These are phyloP conservation scores for Drosophila falleni DNA, from an alignment of 2,888 invertebrate species.

Conservation along the genomic window DNA sequence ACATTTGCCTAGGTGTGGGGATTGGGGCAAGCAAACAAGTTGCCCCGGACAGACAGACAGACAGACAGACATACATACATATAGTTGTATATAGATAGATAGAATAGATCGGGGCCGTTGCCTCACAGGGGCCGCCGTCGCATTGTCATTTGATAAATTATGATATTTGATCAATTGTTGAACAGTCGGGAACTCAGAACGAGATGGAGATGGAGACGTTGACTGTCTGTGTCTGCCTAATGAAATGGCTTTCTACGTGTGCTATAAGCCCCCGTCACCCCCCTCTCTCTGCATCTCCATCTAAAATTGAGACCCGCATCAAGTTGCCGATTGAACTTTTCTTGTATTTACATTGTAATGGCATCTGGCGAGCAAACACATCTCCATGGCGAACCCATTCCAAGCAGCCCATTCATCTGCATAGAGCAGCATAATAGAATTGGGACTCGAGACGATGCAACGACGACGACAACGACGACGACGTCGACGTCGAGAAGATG, in stretches of 20 bases:
- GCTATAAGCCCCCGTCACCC: conserved; percentile 27
- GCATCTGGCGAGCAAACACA: conserved; percentile 77
- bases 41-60: conserved; percentile 16
- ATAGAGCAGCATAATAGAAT: conserved; percentile 76
- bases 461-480: conserved; percentile 1
- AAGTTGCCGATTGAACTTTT: conserved; percentile 76
- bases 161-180: conserved; percentile 83
- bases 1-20: conserved; percentile 58
- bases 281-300: not conserved
- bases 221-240: conserved; percentile 47
- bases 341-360: conserved; percentile 81
- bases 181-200: conserved; percentile 47
- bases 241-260: conserved; percentile 70
- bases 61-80: not conserved
- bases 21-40: conserved; percentile 77
- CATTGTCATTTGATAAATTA: conserved; percentile 82
- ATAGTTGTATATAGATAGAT: conserved; percentile 2
- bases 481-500: conserved; percentile 33
- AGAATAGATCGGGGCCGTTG: conserved; percentile 60
- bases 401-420: conserved; percentile 69
- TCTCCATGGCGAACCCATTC: conserved; percentile 38
- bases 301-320: conserved; percentile 57
- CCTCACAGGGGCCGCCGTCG: conserved; percentile 72
- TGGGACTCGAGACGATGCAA: conserved; percentile 44
- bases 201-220: conserved; percentile 18